Base-by-base conservation (phyloP, 2,113 vertebrate species). In the Lasiurus borealis region DNA sequence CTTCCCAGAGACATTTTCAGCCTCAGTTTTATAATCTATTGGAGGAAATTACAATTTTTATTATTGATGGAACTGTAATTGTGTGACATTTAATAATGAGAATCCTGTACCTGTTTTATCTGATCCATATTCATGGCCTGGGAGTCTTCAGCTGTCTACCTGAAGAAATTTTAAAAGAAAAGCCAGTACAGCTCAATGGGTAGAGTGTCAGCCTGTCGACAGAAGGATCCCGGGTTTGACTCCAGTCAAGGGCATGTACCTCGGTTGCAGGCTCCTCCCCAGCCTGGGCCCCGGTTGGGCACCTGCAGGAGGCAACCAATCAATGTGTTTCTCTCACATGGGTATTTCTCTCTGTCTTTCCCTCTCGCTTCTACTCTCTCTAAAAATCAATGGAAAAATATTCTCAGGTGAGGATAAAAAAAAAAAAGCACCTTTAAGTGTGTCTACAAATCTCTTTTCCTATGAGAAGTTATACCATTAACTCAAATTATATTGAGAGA, bases 61-160 rank as follows among this genome's bases (percentile, higher is more conserved):
- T 87, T 87, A 29, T 44, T 84, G 29, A 27, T 29, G 2, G 31
- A 81, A 62, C 36, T 12, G 31, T 57, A 93, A 12, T 46, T 71
- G 25, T 85, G 8, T 83, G 86, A 95, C 93, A 93, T 84, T 27
- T 69, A 88, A n/a, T 89, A 72, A 82, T 81, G 52, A 90, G 36
- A 27, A 81, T 34, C 46, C 7, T 59, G 44, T 64, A 16, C 48
- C 75, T 85, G 11, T 93, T 85, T 93, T 57, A 40, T 69, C 7
- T 29, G 34, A 36, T 44, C 68, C 44, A 13, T 34, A 69, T 90
- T 73, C 54, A 44, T n/a, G 72, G 64, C 40, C 72, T 84, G 29
- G 59, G 91, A 48, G 50, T 82, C 78, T 69, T 85, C 76, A 73
- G 44, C 83, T 86, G 6, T 84, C 34, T 13, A 36, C n/a, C 50